phyloP scores from a whole-genome alignment of 1,140 invertebrate genomes.

The Dendrolimus punctatus region DNA sequence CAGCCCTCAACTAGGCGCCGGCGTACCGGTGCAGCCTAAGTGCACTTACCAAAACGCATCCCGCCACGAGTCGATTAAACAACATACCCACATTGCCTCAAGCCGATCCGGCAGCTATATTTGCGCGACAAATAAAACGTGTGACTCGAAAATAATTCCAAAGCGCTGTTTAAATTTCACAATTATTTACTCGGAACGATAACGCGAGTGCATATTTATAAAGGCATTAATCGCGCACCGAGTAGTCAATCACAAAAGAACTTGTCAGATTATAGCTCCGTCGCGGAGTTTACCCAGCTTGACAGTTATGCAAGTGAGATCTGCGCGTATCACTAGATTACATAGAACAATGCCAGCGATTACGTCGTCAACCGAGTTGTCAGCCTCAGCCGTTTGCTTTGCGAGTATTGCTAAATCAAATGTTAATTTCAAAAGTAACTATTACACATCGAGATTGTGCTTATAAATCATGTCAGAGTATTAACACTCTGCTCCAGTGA shows the following conservation, averaged over 20 bases:
- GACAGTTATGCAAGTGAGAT: conserved; percentile 59
- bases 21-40: conserved; percentile 40
- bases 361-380: conserved; percentile 57
- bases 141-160: conserved; percentile 27
- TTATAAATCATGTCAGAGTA: conserved; percentile 51
- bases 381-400: conserved; percentile 29
- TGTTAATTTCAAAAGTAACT: conserved; percentile 47
- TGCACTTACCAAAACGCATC: conserved; percentile 44
- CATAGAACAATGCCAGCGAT: conserved; percentile 60
- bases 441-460: conserved; percentile 45
- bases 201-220: conserved; percentile 35
- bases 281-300: conserved; percentile 42
- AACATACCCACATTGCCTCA: conserved; percentile 12
- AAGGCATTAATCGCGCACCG: conserved; percentile 36
- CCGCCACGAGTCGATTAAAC: conserved; percentile 30
- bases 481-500: conserved; percentile 49
- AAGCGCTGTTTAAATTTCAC: conserved; percentile 33
- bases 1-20: conserved; percentile 43
- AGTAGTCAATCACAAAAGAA: conserved; percentile 48
- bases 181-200: conserved; percentile 39
- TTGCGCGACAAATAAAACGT: conserved; percentile 18
- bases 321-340: conserved; percentile 55
- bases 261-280: conserved; percentile 50
- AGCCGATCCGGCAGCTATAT: conserved; percentile 15
- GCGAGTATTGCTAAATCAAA: conserved; percentile 54